A percentile compares a stretch with the other conserved stretches of the same genome.
Conservation (phyloP, 2,888 invertebrate genomes). For the Dicycla oo region DNA sequence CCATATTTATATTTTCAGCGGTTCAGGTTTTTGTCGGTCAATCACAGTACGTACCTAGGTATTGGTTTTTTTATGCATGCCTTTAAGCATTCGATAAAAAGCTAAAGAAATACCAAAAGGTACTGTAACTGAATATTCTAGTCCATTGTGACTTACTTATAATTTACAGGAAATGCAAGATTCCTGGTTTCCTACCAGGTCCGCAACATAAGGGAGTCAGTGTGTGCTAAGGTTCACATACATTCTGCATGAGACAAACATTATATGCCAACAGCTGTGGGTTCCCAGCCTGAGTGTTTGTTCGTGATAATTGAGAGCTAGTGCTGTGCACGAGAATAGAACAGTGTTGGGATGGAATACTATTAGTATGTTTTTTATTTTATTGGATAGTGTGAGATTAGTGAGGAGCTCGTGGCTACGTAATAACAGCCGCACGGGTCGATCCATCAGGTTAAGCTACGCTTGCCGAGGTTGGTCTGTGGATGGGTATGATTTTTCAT, state of each 20-base stretch:
- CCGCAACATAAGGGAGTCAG: neutral
- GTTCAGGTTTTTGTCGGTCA: neutral
- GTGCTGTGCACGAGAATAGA: neutral
- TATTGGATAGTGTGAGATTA: neutral
- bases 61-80: neutral
- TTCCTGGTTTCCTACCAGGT: neutral
- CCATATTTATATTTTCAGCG: conserved; percentile 2
- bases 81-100: neutral
- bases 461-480: no score
- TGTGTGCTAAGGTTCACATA: conserved; percentile 1
- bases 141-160: neutral
- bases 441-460: no score
- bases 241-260: conserved; percentile 21
- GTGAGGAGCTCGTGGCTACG: no score
- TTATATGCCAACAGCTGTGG: conserved; percentile 26
- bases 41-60: no score
- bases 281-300: conserved; percentile 37
- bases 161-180: neutral
- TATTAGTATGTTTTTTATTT: neutral
- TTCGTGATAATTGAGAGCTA: conserved; percentile 30
- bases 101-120: neutral
- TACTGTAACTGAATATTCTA: no score
- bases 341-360: neutral
- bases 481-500: no score
- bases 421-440: no score